These are phyloP conservation scores for Oreochromis tanganicae DNA, from an alignment of 2,113 vertebrate genomes.

Conservation along the genomic window DNA sequence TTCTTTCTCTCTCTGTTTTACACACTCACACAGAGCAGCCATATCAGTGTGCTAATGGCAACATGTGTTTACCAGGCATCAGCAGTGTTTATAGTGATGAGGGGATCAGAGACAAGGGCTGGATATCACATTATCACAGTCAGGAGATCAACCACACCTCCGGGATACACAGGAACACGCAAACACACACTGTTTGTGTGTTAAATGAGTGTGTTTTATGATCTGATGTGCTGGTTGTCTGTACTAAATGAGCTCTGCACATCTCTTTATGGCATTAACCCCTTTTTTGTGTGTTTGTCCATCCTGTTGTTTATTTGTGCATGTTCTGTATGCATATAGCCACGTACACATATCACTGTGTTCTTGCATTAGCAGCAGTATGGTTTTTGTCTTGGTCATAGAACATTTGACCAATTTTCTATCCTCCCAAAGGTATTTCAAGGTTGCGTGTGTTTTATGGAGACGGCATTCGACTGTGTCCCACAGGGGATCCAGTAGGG, in stretches of 20 bases:
- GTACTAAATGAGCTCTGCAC: slow-evolving; percentile 15
- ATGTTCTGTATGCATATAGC: not conserved
- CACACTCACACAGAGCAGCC: not conserved
- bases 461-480: not conserved
- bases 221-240: not conserved
- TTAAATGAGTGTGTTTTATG: slow-evolving; percentile 33
- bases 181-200: slow-evolving; percentile 5
- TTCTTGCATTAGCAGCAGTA: not conserved
- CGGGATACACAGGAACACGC: not conserved
- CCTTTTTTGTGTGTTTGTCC: not conserved
- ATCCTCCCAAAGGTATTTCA: not conserved
- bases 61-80: slow-evolving; percentile 40
- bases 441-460: not conserved
- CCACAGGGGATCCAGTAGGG: not conserved
- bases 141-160: slow-evolving; percentile 58
- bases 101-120: slow-evolving; percentile 53
- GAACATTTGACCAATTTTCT: not conserved
- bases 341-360: not conserved
- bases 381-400: not conserved
- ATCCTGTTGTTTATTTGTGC: not conserved
- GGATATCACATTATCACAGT: slow-evolving; percentile 56
- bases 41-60: slow-evolving; percentile 18
- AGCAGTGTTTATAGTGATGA: slow-evolving; percentile 48
- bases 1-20: not conserved
- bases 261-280: not conserved